A percentile compares a stretch with the other conserved stretches of the same genome.
phyloP scores from a whole-genome alignment of 35 echinoderm and acorn worm genomes.

The Lytechinus pictus region DNA sequence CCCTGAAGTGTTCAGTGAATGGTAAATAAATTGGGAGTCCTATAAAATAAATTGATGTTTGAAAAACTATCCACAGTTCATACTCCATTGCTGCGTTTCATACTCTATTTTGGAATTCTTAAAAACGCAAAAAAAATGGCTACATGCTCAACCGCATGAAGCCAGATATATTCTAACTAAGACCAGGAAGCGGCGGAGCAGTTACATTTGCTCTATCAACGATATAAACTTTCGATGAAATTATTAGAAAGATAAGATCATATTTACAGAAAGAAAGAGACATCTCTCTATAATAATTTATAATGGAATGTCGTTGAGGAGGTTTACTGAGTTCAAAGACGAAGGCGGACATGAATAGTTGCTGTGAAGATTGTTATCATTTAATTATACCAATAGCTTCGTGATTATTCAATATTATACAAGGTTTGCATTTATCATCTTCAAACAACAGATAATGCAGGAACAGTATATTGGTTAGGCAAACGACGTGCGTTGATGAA shows the following conservation, averaged over 20 bases:
- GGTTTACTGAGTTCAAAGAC: neutral
- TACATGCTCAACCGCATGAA: neutral
- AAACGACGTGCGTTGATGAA: neutral
- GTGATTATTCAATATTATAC: too few relatives aligned
- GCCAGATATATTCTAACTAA: neutral
- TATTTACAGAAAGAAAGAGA: neutral
- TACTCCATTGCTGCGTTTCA: neutral
- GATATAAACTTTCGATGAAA: neutral
- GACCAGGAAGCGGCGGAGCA: neutral
- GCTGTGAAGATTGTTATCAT: neutral
- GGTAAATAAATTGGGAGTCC: neutral
- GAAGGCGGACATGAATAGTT: neutral
- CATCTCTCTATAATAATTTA: neutral
- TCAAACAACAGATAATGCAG: neutral
- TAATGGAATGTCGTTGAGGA: neutral
- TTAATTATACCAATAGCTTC: neutral
- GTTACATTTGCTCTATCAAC: neutral
- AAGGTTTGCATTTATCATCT: neutral
- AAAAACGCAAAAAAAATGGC: neutral
- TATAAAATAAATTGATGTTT: neutral
- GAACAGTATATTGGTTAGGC: neutral
- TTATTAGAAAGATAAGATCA: neutral
- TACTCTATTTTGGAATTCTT: neutral
- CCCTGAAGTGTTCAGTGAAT: neutral
- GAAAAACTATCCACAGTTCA: neutral